Base-by-base conservation (phyloP, 1,140 invertebrate genomes). In the Temnothorax longispinosus region DNA sequence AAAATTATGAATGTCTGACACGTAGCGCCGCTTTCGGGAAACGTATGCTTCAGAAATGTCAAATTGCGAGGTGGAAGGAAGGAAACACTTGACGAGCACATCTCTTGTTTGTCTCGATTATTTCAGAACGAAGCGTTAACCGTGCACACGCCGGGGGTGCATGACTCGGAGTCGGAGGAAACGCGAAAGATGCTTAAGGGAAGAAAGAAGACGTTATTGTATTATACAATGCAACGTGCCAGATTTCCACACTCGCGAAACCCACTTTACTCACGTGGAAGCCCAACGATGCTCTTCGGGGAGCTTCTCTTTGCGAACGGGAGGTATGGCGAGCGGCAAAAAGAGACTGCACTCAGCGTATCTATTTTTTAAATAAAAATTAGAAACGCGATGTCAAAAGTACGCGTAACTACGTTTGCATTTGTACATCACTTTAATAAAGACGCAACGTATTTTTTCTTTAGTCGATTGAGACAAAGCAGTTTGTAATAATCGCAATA, bases 241-340 rank as follows among this genome's bases (percentile, higher is more conserved):
- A 41, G n/a, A 54, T 50, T 41, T 78, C 54, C 50, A 62, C 38
- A 41, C 32, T 50, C 35, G 65, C 52, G 80, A 90, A 90, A 90
- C 71, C 88, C 80, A 32, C 56, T 85, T 85, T 87, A 69, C 86
- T 90, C 74, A 82, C 69, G 75, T 88, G 80, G 88, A 90, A 90
- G 88, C 88, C 86, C 80, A 71, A 90, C 86, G 87, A 90, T 7
- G 58, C 86, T 90, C 85, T 74, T 89, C 50, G 76, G 56, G 72
- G 60, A 86, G 74, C 69, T 60, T 32, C 56, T 47, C 56, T 62
- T 78, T 52, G 56, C 50, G 56, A 64, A 50, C 21, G 13, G 44
- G 15, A 56, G 65, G 27, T 21, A 11, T 27, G 38, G 21, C 44
- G 32, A 54, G 52, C 67, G 38, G 5, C 38, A 62, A 86, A 88